These are phyloP conservation scores for Plutomurus gul DNA, from an alignment of 1,140 invertebrate genomes.

Conservation along the genomic window DNA sequence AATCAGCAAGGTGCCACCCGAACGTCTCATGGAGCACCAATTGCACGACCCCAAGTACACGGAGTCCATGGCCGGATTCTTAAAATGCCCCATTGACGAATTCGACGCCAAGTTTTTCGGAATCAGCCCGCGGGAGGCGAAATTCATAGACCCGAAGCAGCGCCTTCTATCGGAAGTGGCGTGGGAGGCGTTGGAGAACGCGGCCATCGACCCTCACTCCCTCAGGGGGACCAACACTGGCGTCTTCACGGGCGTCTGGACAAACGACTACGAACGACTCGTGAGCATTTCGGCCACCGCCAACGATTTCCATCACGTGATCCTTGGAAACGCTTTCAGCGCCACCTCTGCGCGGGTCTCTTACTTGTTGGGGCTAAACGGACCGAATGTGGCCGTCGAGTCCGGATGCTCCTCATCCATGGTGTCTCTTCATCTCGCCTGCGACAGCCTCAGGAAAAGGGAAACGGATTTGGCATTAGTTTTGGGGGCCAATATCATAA, in stretches of 20 bases:
- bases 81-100: neutral
- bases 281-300: neutral
- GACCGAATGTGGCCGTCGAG: neutral
- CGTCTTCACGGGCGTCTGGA: neutral
- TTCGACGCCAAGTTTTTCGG: too few species aligned
- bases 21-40: neutral
- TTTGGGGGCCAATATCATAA: conserved; percentile 3
- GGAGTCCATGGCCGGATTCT: too few species aligned
- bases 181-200: neutral
- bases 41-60: too few species aligned
- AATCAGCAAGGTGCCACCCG: neutral
- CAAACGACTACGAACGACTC: neutral
- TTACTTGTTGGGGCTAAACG: neutral
- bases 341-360: neutral
- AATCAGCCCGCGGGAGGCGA: too few species aligned
- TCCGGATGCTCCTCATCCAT: neutral
- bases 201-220: neutral
- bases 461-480: neutral
- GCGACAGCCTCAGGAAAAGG: neutral
- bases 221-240: neutral
- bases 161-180: neutral
- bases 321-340: conserved; percentile 16
- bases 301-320: neutral
- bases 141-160: neutral
- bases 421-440: neutral